Conservation (phyloP, 2,888 invertebrate species). For the Lithophane semibrunnea region DNA sequence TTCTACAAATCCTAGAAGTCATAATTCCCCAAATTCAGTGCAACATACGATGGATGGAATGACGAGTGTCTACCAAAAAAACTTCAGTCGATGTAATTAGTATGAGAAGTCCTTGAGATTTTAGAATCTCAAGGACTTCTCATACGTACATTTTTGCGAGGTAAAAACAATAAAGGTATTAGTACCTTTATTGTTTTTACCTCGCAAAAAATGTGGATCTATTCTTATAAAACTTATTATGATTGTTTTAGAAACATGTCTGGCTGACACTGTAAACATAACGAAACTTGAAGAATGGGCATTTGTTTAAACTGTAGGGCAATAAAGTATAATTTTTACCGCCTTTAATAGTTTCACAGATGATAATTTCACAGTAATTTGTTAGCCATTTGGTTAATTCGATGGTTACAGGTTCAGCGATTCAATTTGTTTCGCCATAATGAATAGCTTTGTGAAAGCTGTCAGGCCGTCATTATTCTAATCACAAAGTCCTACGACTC, state of each 20-base stretch:
- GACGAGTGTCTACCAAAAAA: slow-evolving; percentile 4
- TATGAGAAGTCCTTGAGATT: slow-evolving; percentile 37
- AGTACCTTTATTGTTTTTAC: slow-evolving; percentile 31
- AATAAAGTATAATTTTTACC: slow-evolving; percentile 53
- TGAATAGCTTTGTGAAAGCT: slow-evolving; percentile 22
- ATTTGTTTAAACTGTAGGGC: slow-evolving; percentile 46
- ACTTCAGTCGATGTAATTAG: slow-evolving; percentile 7
- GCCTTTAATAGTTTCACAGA: slow-evolving; percentile 33
- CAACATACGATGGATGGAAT: not conserved
- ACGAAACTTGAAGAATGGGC: slow-evolving; percentile 35
- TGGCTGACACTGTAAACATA: slow-evolving; percentile 33
- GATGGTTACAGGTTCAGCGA: slow-evolving; percentile 4
- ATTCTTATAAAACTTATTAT: slow-evolving; percentile 42
- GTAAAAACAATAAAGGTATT: no score
- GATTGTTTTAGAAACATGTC: slow-evolving; percentile 42
- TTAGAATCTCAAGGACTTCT: no score
- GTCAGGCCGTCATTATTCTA: not conserved
- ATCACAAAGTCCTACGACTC: slow-evolving; percentile 13
- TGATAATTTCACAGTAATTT: slow-evolving; percentile 25
- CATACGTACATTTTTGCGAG: no score
- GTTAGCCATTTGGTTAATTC: slow-evolving; percentile 6
- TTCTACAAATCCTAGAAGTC: slow-evolving; percentile 2
- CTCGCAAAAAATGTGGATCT: slow-evolving; percentile 45
- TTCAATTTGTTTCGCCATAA: slow-evolving; percentile 19
- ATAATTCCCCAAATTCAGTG: not conserved